Conservation (phyloP, 2,888 invertebrate genomes). For the Phyllotreta striolata region DNA sequence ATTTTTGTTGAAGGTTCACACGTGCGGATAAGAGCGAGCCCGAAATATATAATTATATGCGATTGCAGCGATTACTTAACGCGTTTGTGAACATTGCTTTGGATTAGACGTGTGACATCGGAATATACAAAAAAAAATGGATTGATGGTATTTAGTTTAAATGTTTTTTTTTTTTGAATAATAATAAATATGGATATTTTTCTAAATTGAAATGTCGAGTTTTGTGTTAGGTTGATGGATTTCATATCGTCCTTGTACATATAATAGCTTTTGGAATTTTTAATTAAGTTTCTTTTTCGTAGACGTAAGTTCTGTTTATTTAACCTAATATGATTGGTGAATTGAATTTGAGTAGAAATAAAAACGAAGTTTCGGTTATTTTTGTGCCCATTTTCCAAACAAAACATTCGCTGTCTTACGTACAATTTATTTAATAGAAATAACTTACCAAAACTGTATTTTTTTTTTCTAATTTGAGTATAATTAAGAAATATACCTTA, state of each 20-base stretch:
- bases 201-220: constrained; percentile 39
- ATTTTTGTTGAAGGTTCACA: constrained; percentile 27
- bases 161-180: too few relatives aligned
- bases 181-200: constrained; percentile 38
- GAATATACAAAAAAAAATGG: constrained; percentile 20
- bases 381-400: background rate
- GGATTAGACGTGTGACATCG: constrained; percentile 23
- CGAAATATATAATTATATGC: constrained; percentile 11
- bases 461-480: constrained; percentile 30
- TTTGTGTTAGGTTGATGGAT: constrained; percentile 28
- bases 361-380: constrained; percentile 11
- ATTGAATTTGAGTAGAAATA: constrained; percentile 44
- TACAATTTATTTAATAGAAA: constrained; percentile 36
- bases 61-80: constrained; percentile 26
- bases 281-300: constrained; percentile 41
- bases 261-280: constrained; percentile 32
- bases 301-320: constrained; percentile 47
- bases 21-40: constrained; percentile 15
- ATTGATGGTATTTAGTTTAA: constrained; percentile 12
- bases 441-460: constrained; percentile 40
- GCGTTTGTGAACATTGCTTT: constrained; percentile 30
- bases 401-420: constrained; percentile 8
- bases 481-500: constrained; percentile 22
- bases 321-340: constrained; percentile 48
- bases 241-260: constrained; percentile 39